Evolutionary conservation across 2,113 vertebrate genomes (phyloP).

Genomic region (Rattus norvegicus): DNA sequence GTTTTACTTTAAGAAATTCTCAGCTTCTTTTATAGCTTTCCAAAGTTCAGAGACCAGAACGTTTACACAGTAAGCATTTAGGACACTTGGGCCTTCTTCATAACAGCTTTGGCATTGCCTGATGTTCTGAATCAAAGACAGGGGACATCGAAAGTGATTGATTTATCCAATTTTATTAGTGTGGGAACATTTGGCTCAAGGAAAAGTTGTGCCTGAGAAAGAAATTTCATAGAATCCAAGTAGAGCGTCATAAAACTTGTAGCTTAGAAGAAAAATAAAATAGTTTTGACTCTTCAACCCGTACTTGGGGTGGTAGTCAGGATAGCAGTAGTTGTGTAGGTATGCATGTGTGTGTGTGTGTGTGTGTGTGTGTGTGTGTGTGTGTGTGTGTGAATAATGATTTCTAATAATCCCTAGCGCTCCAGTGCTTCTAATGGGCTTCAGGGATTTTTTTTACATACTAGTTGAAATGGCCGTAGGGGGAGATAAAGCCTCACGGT

Average conservation of each 20-base stretch:
- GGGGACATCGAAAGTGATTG: neutral
- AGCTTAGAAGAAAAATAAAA: neutral
- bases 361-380: too few species aligned
- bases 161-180: constrained; percentile 2
- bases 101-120: neutral
- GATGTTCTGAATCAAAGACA: neutral
- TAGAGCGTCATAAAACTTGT: neutral
- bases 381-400: neutral
- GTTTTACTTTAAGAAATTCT: neutral
- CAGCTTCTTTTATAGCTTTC: neutral
- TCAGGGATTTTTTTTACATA: neutral
- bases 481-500: neutral
- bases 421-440: neutral
- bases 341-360: neutral
- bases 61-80: neutral
- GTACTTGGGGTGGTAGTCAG: neutral
- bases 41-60: neutral
- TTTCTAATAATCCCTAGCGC: neutral
- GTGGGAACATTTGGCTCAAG: neutral
- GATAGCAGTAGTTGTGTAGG: neutral
- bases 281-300: neutral
- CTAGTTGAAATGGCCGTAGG: neutral
- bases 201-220: neutral
- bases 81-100: neutral
- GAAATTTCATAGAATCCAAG: neutral